phyloP scores from a whole-genome alignment of 2,113 vertebrate species.

The Rhodinocichla rosea region DNA sequence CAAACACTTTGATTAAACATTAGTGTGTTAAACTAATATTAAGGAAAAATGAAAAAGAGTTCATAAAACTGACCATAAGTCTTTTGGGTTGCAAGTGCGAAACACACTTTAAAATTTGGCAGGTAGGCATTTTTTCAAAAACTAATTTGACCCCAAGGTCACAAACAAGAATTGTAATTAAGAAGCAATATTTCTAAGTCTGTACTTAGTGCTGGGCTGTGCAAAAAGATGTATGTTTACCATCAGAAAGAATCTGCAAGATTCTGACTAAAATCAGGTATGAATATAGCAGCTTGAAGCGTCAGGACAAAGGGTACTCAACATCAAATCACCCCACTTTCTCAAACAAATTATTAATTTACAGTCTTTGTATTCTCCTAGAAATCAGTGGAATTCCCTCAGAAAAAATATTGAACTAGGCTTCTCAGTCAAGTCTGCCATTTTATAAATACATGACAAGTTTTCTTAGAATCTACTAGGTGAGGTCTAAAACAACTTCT shows the following conservation, averaged over 20 bases:
- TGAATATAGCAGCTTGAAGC: neutral
- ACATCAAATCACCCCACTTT: neutral
- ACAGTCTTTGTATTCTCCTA: neutral
- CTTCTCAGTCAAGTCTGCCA: neutral
- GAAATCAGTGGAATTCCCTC: neutral
- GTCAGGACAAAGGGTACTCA: neutral
- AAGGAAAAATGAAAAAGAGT: neutral
- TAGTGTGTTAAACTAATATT: constrained; percentile 5
- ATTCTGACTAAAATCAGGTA: neutral
- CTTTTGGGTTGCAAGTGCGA: neutral
- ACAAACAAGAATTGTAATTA: neutral
- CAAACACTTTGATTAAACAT: constrained; percentile 36
- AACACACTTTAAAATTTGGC: neutral
- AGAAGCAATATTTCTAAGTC: neutral
- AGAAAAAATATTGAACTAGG: neutral
- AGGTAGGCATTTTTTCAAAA: neutral
- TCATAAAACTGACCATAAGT: neutral
- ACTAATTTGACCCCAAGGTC: neutral
- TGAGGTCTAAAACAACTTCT: neutral
- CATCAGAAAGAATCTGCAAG: neutral
- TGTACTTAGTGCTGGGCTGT: neutral
- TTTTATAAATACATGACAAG: neutral
- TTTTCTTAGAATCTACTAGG: neutral
- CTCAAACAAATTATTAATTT: neutral
- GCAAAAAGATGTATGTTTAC: neutral